phyloP scores from a whole-genome alignment of 2,797 vertebrate genomes.

The Gallinago stenura region DNA sequence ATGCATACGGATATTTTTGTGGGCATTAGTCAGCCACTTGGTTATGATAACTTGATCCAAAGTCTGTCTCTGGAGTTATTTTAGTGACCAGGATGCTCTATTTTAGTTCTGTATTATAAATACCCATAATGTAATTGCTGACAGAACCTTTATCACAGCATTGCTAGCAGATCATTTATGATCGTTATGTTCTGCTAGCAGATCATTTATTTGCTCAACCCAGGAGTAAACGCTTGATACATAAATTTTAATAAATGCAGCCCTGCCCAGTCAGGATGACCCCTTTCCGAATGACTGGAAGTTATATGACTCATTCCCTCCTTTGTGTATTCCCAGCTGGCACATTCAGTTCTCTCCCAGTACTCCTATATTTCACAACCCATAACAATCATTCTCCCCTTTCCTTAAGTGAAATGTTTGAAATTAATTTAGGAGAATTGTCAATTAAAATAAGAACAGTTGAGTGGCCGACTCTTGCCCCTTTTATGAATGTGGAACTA shows the following conservation, averaged over 20 bases:
- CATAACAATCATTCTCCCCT: background rate
- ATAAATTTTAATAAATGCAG: slow-evolving; percentile 36
- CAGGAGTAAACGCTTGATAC: slow-evolving; percentile 13
- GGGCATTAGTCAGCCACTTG: slow-evolving; percentile 39
- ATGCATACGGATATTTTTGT: slow-evolving; percentile 33
- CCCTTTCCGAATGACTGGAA: slow-evolving; percentile 40
- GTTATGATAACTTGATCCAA: slow-evolving; percentile 57
- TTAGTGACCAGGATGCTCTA: slow-evolving; percentile 44
- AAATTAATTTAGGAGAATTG: slow-evolving; percentile 22
- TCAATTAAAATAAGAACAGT: background rate
- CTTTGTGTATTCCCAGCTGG: slow-evolving; percentile 42
- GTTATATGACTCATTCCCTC: slow-evolving; percentile 44
- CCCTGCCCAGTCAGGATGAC: background rate
- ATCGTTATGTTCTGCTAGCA: background rate
- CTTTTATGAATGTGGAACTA: background rate
- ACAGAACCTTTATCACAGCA: slow-evolving; percentile 32
- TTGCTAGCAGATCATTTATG: slow-evolving; percentile 29
- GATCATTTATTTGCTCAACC: slow-evolving; percentile 6
- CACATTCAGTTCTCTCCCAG: slow-evolving; percentile 33
- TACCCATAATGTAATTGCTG: slow-evolving; percentile 48
- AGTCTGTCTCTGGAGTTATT: slow-evolving; percentile 62
- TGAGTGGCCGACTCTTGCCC: background rate
- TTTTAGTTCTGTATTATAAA: slow-evolving; percentile 58
- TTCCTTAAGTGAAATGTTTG: slow-evolving; percentile 18
- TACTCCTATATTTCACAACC: slow-evolving; percentile 30